Conservation (phyloP, 2,888 invertebrate species). For the Anthrax anthrax region DNA sequence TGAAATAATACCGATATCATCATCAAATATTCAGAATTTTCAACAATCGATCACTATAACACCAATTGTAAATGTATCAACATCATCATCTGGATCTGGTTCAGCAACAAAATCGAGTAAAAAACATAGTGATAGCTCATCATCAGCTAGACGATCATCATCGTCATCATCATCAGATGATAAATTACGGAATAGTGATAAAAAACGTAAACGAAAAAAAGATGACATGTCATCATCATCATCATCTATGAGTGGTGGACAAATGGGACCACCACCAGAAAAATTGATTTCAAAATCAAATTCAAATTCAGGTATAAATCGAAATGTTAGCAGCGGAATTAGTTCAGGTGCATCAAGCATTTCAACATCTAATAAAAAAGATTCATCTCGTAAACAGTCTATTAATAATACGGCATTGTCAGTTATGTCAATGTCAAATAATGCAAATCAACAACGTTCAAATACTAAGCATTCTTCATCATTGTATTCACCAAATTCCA, state of each 20-base stretch:
- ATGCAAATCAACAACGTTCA: conserved; percentile 38
- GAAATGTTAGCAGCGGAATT: conserved; percentile 58
- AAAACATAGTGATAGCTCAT: conserved; percentile 13
- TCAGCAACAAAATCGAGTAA: conserved; percentile 25
- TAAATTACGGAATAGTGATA: conserved; percentile 41
- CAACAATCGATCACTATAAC: conserved; percentile 79
- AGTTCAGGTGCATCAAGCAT: neutral
- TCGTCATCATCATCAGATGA: conserved; percentile 22
- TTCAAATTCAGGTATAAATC: conserved; percentile 49
- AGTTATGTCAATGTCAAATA: conserved; percentile 21
- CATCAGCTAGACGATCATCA: neutral
- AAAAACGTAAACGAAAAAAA: conserved; percentile 59
- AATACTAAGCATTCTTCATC: conserved; percentile 67
- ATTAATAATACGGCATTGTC: neutral
- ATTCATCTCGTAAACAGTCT: neutral
- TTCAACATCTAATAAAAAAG: neutral
- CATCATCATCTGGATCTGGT: too few relatives aligned
- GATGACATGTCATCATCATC: too few relatives aligned
- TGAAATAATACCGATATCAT: conserved; percentile 69
- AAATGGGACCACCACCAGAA: conserved; percentile 45
- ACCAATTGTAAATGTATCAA: conserved; percentile 41
- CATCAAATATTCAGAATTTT: conserved; percentile 43
- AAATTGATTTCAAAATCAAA: conserved; percentile 58
- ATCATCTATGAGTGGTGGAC: conserved; percentile 37
- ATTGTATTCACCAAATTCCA: conserved; percentile 17